A percentile compares a stretch with the other conserved stretches of the same genome.
Conservation (phyloP, 2,113 vertebrate species). For the Lathamus discolor region DNA sequence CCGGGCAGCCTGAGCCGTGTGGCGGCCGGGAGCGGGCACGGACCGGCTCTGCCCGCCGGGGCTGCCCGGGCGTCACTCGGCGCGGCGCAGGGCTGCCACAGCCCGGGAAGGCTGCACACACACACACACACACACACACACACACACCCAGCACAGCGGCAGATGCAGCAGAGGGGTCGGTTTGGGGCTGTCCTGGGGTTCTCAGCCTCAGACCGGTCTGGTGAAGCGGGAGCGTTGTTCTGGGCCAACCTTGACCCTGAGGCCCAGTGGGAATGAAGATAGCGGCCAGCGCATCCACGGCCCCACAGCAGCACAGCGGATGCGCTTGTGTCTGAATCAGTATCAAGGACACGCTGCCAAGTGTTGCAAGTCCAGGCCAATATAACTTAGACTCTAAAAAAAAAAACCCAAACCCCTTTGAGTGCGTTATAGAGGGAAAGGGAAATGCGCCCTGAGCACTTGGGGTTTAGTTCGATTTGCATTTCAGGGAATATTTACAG, state of each 20-base stretch:
- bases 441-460: constrained; percentile 48
- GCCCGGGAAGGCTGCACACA: background rate
- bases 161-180: background rate
- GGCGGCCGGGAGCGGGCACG: no score
- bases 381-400: background rate
- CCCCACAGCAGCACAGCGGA: background rate
- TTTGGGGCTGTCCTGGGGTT: fast-evolving
- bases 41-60: background rate
- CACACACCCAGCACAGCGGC: background rate
- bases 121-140: no score
- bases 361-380: background rate
- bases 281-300: background rate
- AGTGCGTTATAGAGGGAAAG: background rate
- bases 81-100: background rate
- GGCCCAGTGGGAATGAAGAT: background rate
- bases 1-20: no score
- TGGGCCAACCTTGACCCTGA: background rate
- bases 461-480: constrained; percentile 22
- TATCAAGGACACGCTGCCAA: background rate
- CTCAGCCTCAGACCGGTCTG: background rate
- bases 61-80: background rate
- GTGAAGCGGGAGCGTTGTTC: background rate
- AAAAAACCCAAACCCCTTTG: background rate
- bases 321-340: background rate
- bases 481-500: constrained; percentile 35